These are phyloP conservation scores for Drosophila emarginata DNA, from an alignment of 2,888 invertebrate genomes.

Conservation along the genomic window DNA sequence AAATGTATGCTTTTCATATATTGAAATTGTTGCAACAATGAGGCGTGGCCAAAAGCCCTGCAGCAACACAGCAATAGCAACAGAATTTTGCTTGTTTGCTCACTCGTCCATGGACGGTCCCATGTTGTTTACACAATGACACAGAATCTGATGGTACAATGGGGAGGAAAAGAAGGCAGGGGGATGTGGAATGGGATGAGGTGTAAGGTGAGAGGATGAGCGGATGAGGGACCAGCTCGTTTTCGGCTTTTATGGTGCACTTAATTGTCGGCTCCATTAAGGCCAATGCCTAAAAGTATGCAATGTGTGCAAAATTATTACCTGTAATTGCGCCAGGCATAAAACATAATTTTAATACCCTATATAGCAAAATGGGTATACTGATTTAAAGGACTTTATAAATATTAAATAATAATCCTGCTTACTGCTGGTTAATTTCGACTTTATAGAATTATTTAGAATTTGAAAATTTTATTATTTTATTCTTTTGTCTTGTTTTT, in stretches of 20 bases:
- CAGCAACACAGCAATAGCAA: constrained; percentile 8
- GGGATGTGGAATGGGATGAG: not conserved
- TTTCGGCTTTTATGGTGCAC: constrained; percentile 27
- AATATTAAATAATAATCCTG: no score
- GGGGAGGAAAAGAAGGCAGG: not conserved
- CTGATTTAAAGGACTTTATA: not conserved
- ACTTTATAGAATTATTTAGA: no score
- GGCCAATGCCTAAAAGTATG: constrained; percentile 52
- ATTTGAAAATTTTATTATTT: no score
- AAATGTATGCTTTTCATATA: constrained; percentile 15
- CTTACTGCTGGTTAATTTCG: no score
- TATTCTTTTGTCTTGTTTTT: no score
- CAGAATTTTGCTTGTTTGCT: constrained; percentile 35
- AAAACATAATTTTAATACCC: constrained; percentile 62
- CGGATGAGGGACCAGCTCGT: not conserved
- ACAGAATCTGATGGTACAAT: not conserved
- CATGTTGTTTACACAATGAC: constrained; percentile 9
- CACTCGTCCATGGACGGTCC: constrained; percentile 21
- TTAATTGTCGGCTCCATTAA: constrained; percentile 45
- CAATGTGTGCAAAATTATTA: constrained; percentile 56
- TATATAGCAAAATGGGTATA: not conserved
- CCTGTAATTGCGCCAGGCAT: constrained; percentile 68
- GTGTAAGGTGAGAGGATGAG: not conserved
- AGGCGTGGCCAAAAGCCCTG: constrained; percentile 30
- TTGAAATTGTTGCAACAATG: constrained; percentile 43